Evolutionary conservation across 2,888 invertebrate species (phyloP), one percentile per base, ranked within the genome.

Genomic region (Yponomeuta plumbellus): DNA sequence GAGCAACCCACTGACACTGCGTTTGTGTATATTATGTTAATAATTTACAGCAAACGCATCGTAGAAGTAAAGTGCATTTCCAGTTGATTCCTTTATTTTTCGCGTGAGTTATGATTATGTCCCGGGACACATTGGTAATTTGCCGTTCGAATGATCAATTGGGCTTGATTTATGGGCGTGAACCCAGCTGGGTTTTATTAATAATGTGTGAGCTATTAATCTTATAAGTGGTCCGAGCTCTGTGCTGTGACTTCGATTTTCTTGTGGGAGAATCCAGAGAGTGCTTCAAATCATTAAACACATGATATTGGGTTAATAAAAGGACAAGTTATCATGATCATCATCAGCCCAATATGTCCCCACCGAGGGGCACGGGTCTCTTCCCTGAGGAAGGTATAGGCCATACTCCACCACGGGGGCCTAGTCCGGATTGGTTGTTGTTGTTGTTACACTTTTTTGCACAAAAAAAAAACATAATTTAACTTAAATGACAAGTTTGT

Each of bases 21-120:
- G 66, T 67, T 68, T 65, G 66, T 70, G 66, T 56, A 69, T 69
- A 70, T 69, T 68, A 69, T 67, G 67, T 66, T 67, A 63, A 63
- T 63, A 63, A 44, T 63, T n/a, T 63, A 63, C 40, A 21, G 44
- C 40, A 63, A 63, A 63, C 22, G 22, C 63, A 23, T 63, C 40
- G 63, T 5, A 44, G 26, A 44, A 22, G 63, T 63, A 44, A 63
- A 63, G 34, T 34, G 61, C 44, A 52, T 52, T 59, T 59, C 21
- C 26, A 61, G 44, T 40, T 21, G 44, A 20, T 44, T 63, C 10
- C 44, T 61, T 61, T 61, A 26, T 63, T 63, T 63, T 63, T 63
- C 22, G 23, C 11, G 22, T 44, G 20, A 63, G 39, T 63, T 63
- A 63, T 63, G 63, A 44, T 40, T 63, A 63, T 63, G 63, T n/a